A percentile compares a stretch with the other conserved stretches of the same genome.
These are phyloP conservation scores for Eumerus sabulonum DNA, from an alignment of 2,888 invertebrate species.

Conservation along the genomic window DNA sequence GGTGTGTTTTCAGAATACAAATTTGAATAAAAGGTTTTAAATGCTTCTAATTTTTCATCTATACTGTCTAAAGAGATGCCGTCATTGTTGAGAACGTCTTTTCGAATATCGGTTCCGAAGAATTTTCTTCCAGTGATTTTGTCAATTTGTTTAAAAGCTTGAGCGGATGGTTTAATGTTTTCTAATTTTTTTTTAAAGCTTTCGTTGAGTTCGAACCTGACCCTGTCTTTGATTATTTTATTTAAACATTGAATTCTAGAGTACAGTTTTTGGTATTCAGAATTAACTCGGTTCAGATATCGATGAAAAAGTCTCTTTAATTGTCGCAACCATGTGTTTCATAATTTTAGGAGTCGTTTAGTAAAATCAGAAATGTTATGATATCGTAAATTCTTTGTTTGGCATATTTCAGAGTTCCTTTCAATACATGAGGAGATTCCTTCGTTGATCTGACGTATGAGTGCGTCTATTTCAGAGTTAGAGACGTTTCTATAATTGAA, in stretches of 20 bases:
- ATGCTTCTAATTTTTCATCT: constrained; percentile 25
- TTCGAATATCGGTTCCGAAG: too few relatives aligned
- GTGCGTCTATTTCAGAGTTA: constrained; percentile 11
- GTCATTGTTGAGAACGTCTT: too few relatives aligned
- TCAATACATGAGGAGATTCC: constrained; percentile 1
- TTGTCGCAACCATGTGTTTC: constrained; percentile 16
- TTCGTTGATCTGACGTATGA: constrained; percentile 13
- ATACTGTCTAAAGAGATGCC: too few relatives aligned
- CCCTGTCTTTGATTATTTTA: constrained; percentile 21
- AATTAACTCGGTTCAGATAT: too few relatives aligned
- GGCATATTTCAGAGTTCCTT: too few relatives aligned
- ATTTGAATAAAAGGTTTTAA: constrained; percentile 14
- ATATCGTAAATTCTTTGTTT: too few relatives aligned
- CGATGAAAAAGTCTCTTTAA: too few relatives aligned
- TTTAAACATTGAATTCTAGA: constrained; percentile 17
- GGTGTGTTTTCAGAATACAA: constrained; percentile 11
- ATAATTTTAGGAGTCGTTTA: constrained; percentile 15
- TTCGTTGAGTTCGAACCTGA: constrained; percentile 11
- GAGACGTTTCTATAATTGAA: constrained; percentile 3
- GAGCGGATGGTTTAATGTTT: constrained; percentile 12
- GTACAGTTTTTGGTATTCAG: constrained; percentile 12
- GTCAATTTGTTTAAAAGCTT: constrained; percentile 25
- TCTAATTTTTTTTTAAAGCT: constrained; percentile 10
- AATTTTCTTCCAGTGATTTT: too few relatives aligned
- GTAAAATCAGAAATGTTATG: too few relatives aligned